Base-by-base conservation (phyloP, 2,888 invertebrate genomes). In the Spatulosminthurus flaviceps region DNA sequence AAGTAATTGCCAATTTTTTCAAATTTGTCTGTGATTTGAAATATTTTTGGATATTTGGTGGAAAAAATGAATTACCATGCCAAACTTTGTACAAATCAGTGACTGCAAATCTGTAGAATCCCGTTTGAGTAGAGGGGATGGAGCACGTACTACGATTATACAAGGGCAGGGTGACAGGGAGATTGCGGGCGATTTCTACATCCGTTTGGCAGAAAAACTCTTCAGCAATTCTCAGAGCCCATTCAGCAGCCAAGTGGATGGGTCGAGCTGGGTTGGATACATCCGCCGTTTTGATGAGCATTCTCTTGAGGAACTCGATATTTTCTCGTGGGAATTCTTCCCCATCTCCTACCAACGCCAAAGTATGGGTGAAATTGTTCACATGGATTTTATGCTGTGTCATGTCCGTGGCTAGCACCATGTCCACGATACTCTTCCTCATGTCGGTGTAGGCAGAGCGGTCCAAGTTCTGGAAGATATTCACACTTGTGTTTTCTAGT, bases 121-220 rank as follows among this genome's bases (percentile, higher is more conserved):
- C 77, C 0, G 21, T 71, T 60, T 79, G 77, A 21, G 77, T 43
- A 4, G 9, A 22, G 1, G 79, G 70, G 9, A 79, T 13, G 13
- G 76, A 79, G 28, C 79, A 79, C 4, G 71, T 70, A 42, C 71
- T 26, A 29, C 79, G 29, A 21, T 64, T 26, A 41, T 76, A 79
- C 21, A 16, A 34, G n/a, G 79, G 79, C 13, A 79, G 21, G 1
- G 76, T 70, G 13, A 76, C 41, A 16, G 51, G 51, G 85, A 88
- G 16, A 16, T 19, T n/a, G n/a, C n/a, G n/a, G n/a, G n/a, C 21
- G 1, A 60, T 42, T 42, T 77, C 80, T 29, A 73, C 66, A 24
- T 77, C 77, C 19, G 72, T 72, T 22, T 80, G 67, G 1, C n/a
- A 24, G 34, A 79, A 77, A 76, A 74, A 79, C 71, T 79, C 79